phyloP scores from a whole-genome alignment of 2,113 vertebrate species.

The Choloepus hoffmanni region DNA sequence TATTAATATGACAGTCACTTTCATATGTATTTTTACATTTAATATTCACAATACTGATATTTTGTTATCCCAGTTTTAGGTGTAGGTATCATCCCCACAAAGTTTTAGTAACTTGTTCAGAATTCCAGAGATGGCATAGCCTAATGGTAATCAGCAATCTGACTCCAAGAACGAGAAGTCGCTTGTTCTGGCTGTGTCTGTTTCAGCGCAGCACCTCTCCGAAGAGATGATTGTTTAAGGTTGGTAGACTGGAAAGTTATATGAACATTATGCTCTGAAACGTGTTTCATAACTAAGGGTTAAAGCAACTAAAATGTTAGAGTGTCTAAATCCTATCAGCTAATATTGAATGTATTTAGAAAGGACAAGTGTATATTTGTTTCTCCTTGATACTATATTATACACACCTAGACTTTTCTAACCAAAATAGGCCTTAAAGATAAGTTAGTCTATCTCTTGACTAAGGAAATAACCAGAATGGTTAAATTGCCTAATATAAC shows the following conservation, averaged over 20 bases:
- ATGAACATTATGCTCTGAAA: not conserved
- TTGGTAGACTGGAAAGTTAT: constrained; percentile 15
- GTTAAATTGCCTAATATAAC: constrained; percentile 12
- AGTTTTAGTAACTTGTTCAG: constrained; percentile 44
- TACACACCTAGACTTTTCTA: constrained; percentile 30
- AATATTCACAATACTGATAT: not conserved
- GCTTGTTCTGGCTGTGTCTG: constrained; percentile 24
- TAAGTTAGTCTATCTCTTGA: constrained; percentile 31
- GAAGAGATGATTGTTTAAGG: not conserved
- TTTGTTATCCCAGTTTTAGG: constrained; percentile 8
- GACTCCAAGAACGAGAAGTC: not conserved
- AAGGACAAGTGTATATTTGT: constrained; percentile 23
- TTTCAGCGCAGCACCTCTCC: not conserved
- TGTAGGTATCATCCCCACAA: not conserved
- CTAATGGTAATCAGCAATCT: not conserved
- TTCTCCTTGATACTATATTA: constrained; percentile 29
- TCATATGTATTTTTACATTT: constrained; percentile 51
- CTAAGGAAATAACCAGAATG: constrained; percentile 33
- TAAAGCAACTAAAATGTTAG: constrained; percentile 12
- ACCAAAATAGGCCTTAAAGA: not conserved
- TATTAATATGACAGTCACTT: constrained; percentile 37
- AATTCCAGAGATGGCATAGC: not conserved
- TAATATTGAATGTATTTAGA: not conserved
- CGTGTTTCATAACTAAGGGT: constrained; percentile 23
- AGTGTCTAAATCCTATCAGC: not conserved